phyloP scores from a whole-genome alignment of 2,888 invertebrate species.

The Sussaba pulchella region DNA sequence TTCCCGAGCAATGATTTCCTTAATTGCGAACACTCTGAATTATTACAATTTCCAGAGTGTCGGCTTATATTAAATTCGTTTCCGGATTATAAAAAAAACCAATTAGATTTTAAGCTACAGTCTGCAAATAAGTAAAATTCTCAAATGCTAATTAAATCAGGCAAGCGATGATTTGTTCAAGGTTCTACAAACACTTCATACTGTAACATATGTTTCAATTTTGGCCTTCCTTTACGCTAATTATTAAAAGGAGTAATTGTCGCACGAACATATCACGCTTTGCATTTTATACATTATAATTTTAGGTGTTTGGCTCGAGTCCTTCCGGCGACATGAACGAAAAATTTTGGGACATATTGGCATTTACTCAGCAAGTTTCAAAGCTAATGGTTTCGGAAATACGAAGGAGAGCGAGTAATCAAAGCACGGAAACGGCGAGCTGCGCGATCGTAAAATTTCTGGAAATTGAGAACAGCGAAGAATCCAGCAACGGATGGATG shows the following conservation, averaged over 20 bases:
- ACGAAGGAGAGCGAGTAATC: slow-evolving; percentile 96
- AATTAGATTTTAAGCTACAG: not conserved
- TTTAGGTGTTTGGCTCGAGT: slow-evolving; percentile 95
- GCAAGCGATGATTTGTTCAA: not conserved
- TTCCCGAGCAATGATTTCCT: too few relatives aligned
- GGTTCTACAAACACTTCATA: not conserved
- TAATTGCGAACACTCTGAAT: not conserved
- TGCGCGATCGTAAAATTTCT: slow-evolving; percentile 98
- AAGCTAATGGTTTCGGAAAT: slow-evolving; percentile 99
- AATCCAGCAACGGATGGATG: slow-evolving; percentile 99
- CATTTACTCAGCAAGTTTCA: slow-evolving; percentile 97
- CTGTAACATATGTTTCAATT: not conserved
- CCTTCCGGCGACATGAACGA: slow-evolving; percentile 98
- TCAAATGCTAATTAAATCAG: not conserved
- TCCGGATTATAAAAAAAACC: not conserved
- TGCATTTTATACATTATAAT: not conserved
- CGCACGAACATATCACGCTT: not conserved
- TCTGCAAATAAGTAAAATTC: not conserved
- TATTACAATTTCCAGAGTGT: not conserved
- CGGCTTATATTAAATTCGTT: not conserved
- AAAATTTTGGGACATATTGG: slow-evolving; percentile 98
- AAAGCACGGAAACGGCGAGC: slow-evolving; percentile 97
- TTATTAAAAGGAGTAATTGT: too few relatives aligned
- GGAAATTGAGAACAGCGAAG: slow-evolving; percentile 97
- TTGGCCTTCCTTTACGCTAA: not conserved